These are phyloP conservation scores for Megaceryle torquata DNA, from an alignment of 2,113 vertebrate species.

Conservation along the genomic window DNA sequence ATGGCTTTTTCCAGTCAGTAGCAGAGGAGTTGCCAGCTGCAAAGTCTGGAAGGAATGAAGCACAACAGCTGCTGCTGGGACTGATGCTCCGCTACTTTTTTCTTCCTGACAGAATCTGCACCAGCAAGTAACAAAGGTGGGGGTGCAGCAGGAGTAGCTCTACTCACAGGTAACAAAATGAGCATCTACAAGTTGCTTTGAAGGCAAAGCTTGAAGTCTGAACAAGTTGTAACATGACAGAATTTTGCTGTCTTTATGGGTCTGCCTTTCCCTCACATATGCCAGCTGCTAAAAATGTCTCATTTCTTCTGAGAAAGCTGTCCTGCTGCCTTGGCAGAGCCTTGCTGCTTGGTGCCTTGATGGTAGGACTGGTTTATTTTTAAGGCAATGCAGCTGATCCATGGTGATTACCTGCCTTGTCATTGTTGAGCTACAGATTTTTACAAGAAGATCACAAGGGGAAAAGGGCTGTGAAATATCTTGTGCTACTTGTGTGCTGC, in stretches of 20 bases:
- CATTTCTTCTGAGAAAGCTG: background rate
- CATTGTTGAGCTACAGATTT: background rate
- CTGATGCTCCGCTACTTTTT: background rate
- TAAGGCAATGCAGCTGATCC: background rate
- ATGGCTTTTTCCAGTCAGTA: background rate
- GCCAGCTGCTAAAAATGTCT: background rate
- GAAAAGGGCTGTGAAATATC: background rate
- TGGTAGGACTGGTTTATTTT: background rate
- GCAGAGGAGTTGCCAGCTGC: background rate
- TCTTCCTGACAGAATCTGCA: background rate
- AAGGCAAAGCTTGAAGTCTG: background rate
- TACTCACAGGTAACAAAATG: background rate
- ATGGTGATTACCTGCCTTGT: rapidly evolving
- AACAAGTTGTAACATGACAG: background rate
- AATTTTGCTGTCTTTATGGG: background rate
- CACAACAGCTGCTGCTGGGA: background rate
- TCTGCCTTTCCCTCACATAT: background rate
- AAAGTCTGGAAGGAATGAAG: background rate
- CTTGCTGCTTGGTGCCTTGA: background rate
- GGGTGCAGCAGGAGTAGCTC: background rate
- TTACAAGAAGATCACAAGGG: background rate
- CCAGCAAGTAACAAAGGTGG: background rate
- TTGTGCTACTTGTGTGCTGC: background rate
- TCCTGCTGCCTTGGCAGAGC: background rate
- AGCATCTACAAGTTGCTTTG: background rate